phyloP scores from a whole-genome alignment of 1,140 invertebrate species.

The Nasonia longicornis region DNA sequence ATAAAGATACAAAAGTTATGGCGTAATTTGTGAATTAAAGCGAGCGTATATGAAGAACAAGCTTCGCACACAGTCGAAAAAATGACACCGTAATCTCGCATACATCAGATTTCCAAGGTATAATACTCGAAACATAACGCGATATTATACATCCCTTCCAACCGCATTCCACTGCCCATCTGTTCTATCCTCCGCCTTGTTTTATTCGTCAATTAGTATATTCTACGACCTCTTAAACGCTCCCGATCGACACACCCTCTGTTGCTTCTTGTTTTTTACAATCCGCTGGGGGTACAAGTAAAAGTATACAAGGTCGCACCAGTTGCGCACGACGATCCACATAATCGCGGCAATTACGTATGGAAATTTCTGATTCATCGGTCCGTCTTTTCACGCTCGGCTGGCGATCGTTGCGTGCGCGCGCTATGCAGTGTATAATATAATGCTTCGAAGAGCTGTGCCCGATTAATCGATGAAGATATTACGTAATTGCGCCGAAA shows the following conservation, averaged over 20 bases:
- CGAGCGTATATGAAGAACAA: no score
- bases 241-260: conserved; percentile 57
- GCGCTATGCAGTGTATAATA: no score
- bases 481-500: conserved; percentile 35
- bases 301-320: conserved; percentile 49
- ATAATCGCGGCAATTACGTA: conserved; percentile 67
- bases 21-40: no score
- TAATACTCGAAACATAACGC: neutral
- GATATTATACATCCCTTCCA: neutral
- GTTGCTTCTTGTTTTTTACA: neutral
- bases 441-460: neutral
- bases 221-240: conserved; percentile 59
- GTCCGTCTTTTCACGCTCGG: conserved; percentile 27
- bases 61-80: neutral
- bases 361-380: conserved; percentile 67
- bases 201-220: conserved; percentile 20
- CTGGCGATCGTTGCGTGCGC: neutral
- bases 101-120: conserved; percentile 52
- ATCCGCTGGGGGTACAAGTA: neutral
- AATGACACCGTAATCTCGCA: neutral
- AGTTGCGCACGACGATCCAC: conserved; percentile 58
- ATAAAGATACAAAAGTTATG: no score
- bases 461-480: conserved; percentile 38
- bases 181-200: conserved; percentile 52
- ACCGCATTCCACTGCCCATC: conserved; percentile 51